Evolutionary conservation across 2,797 vertebrate species (phyloP), one percentile per base, ranked within the genome.

Genomic region (Crenuchus spilurus): DNA sequence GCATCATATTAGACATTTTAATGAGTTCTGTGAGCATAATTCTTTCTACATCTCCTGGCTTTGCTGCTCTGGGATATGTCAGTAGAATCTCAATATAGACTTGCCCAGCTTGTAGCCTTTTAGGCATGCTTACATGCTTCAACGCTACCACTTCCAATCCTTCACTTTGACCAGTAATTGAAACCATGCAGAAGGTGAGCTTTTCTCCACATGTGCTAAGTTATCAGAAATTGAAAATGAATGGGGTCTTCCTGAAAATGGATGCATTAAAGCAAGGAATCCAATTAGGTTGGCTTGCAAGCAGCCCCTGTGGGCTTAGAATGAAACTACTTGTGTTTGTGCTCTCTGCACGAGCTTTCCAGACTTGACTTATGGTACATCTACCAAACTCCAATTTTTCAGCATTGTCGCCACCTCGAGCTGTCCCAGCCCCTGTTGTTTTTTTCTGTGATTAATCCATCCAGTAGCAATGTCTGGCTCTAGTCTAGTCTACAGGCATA

Each of bases 241-340:
- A 78, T 74, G 42, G 69, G 64, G 70, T 74, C 57, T 77, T 76
- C 61, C 72, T 76, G 64, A 82, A 80, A 82, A 80, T 62, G 61
- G 76, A 46, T 44, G 58, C 73, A 70, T 83, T 72, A 78, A 82
- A 77, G 60, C 69, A 75, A 75, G 55, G 79, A 82, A 83, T 80
- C 82, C 61, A 73, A 77, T 79, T 77, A 78, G 70, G 54, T 20
- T 4, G 13, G 74, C 68, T 76, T 76, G 76, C 55, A 75, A 66
- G 75, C 72, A 64, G 48, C 64, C 72, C 64, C 80, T 66, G 24
- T 63, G 49, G 73, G 75, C 68, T 70, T 63, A 18, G 26, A 55
- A 65, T 48, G 69, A 71, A 31, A 30, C 60, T 51, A 33, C 39
- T 16, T 41, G 41, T 54, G 46, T n/a, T n/a, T 37, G 31, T 24